phyloP scores from a whole-genome alignment of 2,888 invertebrate species.

The Eupelmus urozonus region DNA sequence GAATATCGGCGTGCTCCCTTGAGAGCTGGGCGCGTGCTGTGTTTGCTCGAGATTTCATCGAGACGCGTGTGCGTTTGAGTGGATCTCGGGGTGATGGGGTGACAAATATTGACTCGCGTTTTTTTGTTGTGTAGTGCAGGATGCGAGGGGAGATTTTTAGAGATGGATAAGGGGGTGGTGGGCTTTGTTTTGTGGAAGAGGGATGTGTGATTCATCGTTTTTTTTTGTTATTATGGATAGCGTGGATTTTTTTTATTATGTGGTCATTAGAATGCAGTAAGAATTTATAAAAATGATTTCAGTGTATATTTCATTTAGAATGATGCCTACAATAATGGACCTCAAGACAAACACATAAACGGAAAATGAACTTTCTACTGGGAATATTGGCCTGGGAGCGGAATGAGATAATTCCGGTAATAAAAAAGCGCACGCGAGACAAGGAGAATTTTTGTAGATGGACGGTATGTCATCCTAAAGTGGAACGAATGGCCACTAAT shows the following conservation, averaged over 20 bases:
- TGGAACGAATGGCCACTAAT: slow-evolving; percentile 46
- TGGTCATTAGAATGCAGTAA: too few species aligned
- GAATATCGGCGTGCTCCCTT: slow-evolving; percentile 21
- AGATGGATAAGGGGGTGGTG: neutral
- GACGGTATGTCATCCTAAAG: slow-evolving; percentile 31
- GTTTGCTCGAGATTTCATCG: slow-evolving; percentile 15
- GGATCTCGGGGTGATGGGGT: too few species aligned
- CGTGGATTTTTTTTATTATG: too few species aligned
- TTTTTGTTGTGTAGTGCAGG: neutral
- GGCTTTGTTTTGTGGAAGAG: too few species aligned
- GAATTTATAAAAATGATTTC: too few species aligned
- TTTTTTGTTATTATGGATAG: neutral
- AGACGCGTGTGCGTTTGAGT: neutral
- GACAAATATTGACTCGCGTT: slow-evolving; percentile 29
- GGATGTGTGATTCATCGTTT: neutral
- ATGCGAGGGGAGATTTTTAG: neutral
- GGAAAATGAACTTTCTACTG: neutral
- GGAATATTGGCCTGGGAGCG: slow-evolving; percentile 4
- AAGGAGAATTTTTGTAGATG: slow-evolving; percentile 25
- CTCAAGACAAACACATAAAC: too few species aligned
- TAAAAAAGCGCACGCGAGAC: slow-evolving; percentile 3
- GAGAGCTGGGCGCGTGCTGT: slow-evolving; percentile 5
- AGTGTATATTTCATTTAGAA: too few species aligned
- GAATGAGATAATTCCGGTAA: slow-evolving; percentile 40
- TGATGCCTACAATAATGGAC: too few species aligned